Evolutionary conservation across 2,797 vertebrate species (phyloP).

Genomic region (Petrocephalus schoutedeni): DNA sequence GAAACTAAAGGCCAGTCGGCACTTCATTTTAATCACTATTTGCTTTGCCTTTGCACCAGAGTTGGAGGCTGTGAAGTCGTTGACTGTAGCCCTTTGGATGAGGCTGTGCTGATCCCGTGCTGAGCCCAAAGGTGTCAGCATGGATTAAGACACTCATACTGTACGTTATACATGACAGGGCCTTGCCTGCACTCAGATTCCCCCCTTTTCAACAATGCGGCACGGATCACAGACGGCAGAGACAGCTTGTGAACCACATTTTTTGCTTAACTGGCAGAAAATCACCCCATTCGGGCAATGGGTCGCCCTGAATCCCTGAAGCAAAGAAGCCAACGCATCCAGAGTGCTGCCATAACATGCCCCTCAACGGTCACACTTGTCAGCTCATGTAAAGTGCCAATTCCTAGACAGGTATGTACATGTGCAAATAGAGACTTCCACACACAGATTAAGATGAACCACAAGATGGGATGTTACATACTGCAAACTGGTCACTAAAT

Average conservation of each 20-base stretch:
- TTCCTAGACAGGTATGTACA: not conserved
- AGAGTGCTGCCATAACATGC: not conserved
- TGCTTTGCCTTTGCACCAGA: not conserved
- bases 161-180: not conserved
- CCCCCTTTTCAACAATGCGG: not conserved
- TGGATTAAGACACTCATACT: not conserved
- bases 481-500: not conserved
- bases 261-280: not conserved
- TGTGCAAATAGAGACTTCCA: not conserved
- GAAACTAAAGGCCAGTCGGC: slow-evolving; percentile 13
- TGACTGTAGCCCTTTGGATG: not conserved
- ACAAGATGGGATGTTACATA: not conserved
- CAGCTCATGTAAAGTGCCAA: not conserved
- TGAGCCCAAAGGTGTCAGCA: not conserved
- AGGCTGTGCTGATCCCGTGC: not conserved
- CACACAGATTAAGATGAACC: not conserved
- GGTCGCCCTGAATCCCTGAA: not conserved
- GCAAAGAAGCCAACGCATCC: not conserved
- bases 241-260: not conserved
- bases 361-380: not conserved
- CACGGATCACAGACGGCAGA: not conserved
- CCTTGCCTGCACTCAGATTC: not conserved
- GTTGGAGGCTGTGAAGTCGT: not conserved
- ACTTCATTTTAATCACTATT: not conserved
- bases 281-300: not conserved